These are phyloP conservation scores for Leptarthrus brevirostris DNA, from an alignment of 2,888 invertebrate genomes.

Conservation along the genomic window DNA sequence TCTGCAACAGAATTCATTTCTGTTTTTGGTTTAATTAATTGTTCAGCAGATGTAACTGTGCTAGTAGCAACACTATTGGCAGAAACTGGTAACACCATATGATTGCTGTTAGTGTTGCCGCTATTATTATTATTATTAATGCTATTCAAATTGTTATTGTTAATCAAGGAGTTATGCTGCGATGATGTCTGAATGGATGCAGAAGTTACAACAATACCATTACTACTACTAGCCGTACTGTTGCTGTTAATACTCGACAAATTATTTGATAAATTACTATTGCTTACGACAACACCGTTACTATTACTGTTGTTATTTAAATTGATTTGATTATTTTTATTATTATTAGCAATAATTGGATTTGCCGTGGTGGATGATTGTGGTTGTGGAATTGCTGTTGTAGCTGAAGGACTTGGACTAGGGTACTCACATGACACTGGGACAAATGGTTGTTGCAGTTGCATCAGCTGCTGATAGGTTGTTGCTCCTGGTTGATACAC, in stretches of 20 bases:
- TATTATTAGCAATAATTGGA: conserved; percentile 59
- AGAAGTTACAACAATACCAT: conserved; percentile 54
- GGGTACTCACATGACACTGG: conserved; percentile 98
- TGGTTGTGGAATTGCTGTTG: conserved; percentile 60
- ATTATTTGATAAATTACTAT: conserved; percentile 54
- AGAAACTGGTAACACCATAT: conserved; percentile 27
- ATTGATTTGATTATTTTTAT: conserved; percentile 49
- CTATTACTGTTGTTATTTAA: conserved; percentile 58
- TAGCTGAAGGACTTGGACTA: conserved; percentile 61
- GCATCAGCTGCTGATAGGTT: conserved; percentile 95
- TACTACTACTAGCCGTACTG: conserved; percentile 52
- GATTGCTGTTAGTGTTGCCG: conserved; percentile 50
- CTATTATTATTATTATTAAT: conserved; percentile 55
- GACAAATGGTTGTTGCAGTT: conserved; percentile 93
- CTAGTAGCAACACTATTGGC: conserved; percentile 40
- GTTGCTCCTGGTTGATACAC: conserved; percentile 93
- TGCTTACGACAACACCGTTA: conserved; percentile 58
- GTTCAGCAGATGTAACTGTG: conserved; percentile 29
- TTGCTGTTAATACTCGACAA: conserved; percentile 53
- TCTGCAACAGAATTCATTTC: conserved; percentile 6
- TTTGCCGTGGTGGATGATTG: conserved; percentile 64
- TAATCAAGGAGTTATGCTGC: conserved; percentile 39
- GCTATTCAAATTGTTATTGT: conserved; percentile 52
- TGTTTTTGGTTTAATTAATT: conserved; percentile 1
- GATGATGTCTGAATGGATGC: conserved; percentile 49